phyloP scores from a whole-genome alignment of 2,797 vertebrate genomes.

The Protosalanx chinensis region DNA sequence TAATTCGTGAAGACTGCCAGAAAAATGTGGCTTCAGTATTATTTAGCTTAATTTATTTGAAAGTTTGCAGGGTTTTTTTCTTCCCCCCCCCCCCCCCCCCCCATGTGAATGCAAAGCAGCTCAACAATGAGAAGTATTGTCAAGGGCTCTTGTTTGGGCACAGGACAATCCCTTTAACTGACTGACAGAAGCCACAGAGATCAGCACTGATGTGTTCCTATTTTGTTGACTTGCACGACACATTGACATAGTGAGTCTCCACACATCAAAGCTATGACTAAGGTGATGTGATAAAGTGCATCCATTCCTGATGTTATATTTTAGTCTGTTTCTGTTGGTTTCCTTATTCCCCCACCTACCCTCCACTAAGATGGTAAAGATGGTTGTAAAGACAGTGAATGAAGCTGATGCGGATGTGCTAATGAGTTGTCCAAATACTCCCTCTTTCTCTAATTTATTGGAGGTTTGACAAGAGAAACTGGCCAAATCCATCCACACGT shows the following conservation, averaged over 20 bases:
- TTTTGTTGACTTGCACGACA: background rate
- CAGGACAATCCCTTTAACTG: background rate
- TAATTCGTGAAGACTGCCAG: background rate
- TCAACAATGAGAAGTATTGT: background rate
- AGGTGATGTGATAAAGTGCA: background rate
- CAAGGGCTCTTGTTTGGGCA: background rate
- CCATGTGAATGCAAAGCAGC: background rate
- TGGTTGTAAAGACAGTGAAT: conserved; percentile 39
- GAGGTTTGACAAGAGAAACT: background rate
- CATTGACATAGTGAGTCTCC: background rate
- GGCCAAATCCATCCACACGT: background rate
- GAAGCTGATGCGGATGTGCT: conserved; percentile 59
- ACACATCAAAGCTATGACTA: background rate
- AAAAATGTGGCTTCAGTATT: background rate
- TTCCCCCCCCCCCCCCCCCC: too few species aligned
- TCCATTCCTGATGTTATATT: too few species aligned
- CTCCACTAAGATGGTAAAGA: background rate
- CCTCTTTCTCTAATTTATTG: background rate
- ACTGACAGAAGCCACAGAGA: background rate
- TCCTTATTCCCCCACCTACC: background rate
- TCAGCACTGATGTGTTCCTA: background rate
- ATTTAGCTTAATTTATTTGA: background rate
- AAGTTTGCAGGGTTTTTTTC: background rate
- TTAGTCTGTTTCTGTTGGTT: too few species aligned
- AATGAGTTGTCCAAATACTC: conserved; percentile 45